A percentile compares a stretch with the other conserved stretches of the same genome.
phyloP scores from a whole-genome alignment of 2,888 invertebrate genomes.

The Chironomus riparius region DNA sequence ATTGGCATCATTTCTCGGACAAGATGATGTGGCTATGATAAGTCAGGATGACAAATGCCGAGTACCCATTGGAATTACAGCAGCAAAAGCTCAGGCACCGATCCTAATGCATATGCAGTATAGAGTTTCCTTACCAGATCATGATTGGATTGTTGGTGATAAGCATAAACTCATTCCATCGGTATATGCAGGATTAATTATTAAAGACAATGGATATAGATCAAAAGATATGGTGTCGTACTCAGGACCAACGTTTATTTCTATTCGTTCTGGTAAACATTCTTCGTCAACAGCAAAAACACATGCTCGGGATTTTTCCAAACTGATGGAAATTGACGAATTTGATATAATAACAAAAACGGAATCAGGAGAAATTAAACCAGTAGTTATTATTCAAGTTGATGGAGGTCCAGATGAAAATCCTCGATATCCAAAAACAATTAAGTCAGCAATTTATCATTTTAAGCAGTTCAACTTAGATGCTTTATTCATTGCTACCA shows the following conservation, averaged over 20 bases:
- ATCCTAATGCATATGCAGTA: background rate
- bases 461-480: constrained; percentile 32
- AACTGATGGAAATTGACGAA: constrained; percentile 25
- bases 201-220: constrained; percentile 32
- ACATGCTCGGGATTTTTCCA: too few species aligned
- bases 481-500: constrained; percentile 32
- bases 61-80: background rate
- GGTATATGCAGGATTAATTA: constrained; percentile 29
- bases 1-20: background rate
- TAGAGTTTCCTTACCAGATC: constrained; percentile 27
- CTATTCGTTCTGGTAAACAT: constrained; percentile 33
- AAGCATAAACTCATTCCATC: constrained; percentile 29
- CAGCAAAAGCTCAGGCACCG: background rate
- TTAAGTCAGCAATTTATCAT: constrained; percentile 31
- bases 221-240: constrained; percentile 34
- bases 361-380: constrained; percentile 28
- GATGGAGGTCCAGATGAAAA: too few species aligned
- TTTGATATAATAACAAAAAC: constrained; percentile 30
- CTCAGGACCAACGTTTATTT: constrained; percentile 36
- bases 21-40: background rate
- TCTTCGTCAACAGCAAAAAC: constrained; percentile 28
- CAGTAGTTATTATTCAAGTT: constrained; percentile 32
- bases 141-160: constrained; percentile 29
- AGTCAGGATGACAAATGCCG: background rate
- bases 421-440: constrained; percentile 32